Evolutionary conservation across 2,113 vertebrate species (phyloP).

Genomic region (Equus quagga): DNA sequence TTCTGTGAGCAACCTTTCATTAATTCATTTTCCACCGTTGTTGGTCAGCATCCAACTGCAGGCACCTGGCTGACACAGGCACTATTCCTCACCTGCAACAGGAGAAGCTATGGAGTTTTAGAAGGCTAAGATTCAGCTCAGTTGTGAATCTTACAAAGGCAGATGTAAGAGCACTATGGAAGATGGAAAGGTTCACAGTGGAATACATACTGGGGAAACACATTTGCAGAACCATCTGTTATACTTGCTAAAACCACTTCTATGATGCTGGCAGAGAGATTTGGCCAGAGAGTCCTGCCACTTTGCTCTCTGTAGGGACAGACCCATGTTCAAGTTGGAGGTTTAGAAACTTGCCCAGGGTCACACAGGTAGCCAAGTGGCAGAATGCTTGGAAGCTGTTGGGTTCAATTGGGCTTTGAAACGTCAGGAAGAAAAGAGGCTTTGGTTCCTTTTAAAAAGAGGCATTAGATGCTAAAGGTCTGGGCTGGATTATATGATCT

Average conservation of each 20-base stretch:
- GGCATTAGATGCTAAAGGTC: constrained; percentile 28
- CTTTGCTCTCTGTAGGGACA: background rate
- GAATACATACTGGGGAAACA: background rate
- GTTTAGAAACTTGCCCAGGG: background rate
- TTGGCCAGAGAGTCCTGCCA: background rate
- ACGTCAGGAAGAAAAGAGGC: constrained; percentile 53
- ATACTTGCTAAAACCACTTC: background rate
- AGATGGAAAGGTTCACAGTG: background rate
- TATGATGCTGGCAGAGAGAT: background rate
- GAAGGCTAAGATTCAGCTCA: background rate
- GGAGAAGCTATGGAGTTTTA: background rate
- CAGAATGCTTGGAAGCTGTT: background rate
- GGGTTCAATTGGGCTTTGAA: constrained; percentile 37
- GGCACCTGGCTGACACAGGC: background rate
- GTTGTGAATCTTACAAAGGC: background rate
- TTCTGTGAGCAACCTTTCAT: background rate
- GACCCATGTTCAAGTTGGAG: background rate
- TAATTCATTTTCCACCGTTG: background rate
- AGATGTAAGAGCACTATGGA: background rate
- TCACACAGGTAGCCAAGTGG: background rate
- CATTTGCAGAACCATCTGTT: background rate
- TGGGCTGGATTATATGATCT: background rate
- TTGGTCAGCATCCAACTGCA: background rate
- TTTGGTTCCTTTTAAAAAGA: constrained; percentile 36
- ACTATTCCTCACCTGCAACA: background rate